A percentile compares a stretch with the other conserved stretches of the same genome.
Evolutionary conservation across 2,888 invertebrate genomes (phyloP).

Genomic region (Ischnura elegans): DNA sequence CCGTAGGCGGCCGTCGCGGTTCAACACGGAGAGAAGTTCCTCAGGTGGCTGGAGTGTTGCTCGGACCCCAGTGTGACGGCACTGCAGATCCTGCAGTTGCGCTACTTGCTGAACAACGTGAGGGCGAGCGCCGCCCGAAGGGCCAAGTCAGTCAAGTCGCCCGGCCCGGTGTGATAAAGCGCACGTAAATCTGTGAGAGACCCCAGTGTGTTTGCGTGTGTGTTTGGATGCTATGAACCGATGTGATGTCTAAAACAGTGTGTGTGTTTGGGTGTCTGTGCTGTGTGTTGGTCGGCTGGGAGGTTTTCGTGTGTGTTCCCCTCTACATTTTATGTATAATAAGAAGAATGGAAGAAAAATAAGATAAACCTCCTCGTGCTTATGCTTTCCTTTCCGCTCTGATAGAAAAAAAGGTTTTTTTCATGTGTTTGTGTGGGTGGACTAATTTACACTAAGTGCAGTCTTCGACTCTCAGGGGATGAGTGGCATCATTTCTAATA

Average conservation of each 20-base stretch:
- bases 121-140: conserved; percentile 79
- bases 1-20: conserved; percentile 82
- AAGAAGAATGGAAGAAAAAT: not conserved
- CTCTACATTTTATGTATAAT: too few species aligned
- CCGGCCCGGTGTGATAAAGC: conserved; percentile 55
- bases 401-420: conserved; percentile 31
- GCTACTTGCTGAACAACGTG: conserved; percentile 86
- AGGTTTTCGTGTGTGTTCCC: not conserved
- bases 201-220: not conserved
- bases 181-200: conserved; percentile 27
- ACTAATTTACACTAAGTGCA: conserved; percentile 33
- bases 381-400: conserved; percentile 8
- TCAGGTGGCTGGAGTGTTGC: conserved; percentile 88
- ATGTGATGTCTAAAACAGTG: too few species aligned
- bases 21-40: conserved; percentile 89
- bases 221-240: too few species aligned
- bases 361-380: not conserved
- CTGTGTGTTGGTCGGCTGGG: not conserved
- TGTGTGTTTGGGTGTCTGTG: not conserved
- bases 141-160: conserved; percentile 72
- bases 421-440: too few species aligned
- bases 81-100: conserved; percentile 88
- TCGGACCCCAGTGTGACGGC: conserved; percentile 89
- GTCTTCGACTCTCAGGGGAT: conserved; percentile 65
- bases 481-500: conserved; percentile 64